A percentile compares a stretch with the other conserved stretches of the same genome.
Conservation (phyloP, 2,888 invertebrate genomes). For the Eugnorisma glareosa region DNA sequence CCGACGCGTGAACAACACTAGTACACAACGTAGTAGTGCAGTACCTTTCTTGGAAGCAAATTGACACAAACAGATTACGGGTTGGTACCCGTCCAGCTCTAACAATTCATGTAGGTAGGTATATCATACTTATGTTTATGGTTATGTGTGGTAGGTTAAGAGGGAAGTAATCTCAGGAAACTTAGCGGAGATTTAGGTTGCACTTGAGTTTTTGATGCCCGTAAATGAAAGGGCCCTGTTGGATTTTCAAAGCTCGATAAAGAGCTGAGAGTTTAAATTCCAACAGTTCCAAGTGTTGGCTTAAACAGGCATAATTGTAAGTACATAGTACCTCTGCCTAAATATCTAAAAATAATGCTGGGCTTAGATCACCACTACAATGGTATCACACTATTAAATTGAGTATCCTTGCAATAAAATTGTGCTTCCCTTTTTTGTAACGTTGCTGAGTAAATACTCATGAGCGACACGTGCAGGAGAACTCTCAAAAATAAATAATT, state of each 20-base stretch:
- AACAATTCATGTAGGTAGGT: constrained; percentile 28
- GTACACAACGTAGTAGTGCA: constrained; percentile 21
- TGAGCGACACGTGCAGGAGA: not conserved
- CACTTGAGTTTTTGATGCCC: not conserved
- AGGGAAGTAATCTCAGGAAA: constrained; percentile 7
- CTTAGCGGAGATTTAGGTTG: not conserved
- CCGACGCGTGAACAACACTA: constrained; percentile 6
- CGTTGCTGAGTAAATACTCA: not conserved
- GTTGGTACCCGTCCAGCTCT: constrained; percentile 9
- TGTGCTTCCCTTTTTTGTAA: not conserved
- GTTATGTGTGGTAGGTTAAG: not conserved
- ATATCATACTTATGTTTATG: constrained; percentile 10
- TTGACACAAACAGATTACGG: constrained; percentile 54
- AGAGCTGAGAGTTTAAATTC: not conserved
- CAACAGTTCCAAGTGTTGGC: not conserved
- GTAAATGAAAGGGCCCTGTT: not conserved
- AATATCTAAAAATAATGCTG: not conserved
- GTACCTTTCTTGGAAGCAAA: constrained; percentile 32
- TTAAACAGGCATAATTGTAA: not conserved
- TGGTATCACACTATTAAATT: not conserved
- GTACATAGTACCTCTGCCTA: not conserved
- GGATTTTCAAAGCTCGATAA: not conserved
- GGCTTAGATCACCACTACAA: not conserved
- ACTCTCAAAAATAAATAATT: not conserved
- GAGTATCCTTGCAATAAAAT: not conserved